Evolutionary conservation across 2,113 vertebrate genomes (phyloP).

Genomic region (Panthera leo): DNA sequence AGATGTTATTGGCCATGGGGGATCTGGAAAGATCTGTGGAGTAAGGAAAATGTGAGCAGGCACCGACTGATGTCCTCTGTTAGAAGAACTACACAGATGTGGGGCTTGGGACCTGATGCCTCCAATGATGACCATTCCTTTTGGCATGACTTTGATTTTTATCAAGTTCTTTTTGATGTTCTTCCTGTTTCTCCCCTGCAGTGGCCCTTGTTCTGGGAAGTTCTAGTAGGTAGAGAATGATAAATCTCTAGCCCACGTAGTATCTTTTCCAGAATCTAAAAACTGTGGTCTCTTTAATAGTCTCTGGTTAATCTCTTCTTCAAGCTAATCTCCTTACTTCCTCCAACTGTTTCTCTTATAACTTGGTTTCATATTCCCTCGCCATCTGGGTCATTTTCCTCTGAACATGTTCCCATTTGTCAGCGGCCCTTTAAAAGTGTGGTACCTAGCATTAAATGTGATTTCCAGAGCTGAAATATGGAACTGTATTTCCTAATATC

Average conservation of each 20-base stretch:
- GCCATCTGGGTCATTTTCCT: conserved; percentile 56
- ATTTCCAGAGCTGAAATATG: conserved; percentile 59
- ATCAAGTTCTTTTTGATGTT: background rate
- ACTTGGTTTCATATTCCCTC: conserved; percentile 36
- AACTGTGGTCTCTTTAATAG: background rate
- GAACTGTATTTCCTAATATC: conserved; percentile 43
- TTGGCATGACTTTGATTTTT: background rate
- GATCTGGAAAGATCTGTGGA: background rate
- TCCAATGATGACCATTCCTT: background rate
- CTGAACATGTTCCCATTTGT: conserved; percentile 62
- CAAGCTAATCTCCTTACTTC: conserved; percentile 36
- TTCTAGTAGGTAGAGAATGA: background rate
- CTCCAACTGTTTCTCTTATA: conserved; percentile 58
- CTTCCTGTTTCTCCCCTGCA: background rate
- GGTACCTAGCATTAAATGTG: conserved; percentile 43
- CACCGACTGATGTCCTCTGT: background rate
- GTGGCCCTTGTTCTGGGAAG: background rate
- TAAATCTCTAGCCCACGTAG: background rate
- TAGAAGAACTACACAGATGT: background rate
- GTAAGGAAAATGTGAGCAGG: background rate
- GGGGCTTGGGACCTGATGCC: background rate
- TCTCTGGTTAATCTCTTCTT: conserved; percentile 45
- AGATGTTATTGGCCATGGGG: background rate
- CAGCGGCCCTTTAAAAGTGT: conserved; percentile 49
- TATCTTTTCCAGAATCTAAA: background rate